These are phyloP conservation scores for Lophotriccus pileatus DNA, from an alignment of 2,797 vertebrate genomes.

Conservation along the genomic window DNA sequence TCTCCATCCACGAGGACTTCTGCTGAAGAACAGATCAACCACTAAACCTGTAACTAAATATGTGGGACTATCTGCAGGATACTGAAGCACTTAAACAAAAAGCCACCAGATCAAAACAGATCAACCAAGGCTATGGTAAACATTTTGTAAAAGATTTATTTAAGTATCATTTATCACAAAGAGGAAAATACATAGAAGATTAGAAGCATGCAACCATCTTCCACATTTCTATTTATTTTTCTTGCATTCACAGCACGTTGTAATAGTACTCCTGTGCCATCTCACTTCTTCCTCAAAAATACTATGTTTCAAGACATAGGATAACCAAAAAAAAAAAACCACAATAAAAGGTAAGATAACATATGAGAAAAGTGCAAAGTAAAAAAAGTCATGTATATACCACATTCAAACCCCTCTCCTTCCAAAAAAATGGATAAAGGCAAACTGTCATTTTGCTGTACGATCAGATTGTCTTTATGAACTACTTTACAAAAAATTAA, in stretches of 20 bases:
- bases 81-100: neutral
- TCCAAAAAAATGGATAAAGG: constrained; percentile 41
- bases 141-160: constrained; percentile 81
- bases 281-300: constrained; percentile 48
- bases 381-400: constrained; percentile 47
- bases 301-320: constrained; percentile 46
- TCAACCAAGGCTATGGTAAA: neutral
- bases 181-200: constrained; percentile 70
- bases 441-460: constrained; percentile 66
- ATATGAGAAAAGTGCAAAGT: constrained; percentile 75
- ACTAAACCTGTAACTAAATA: neutral
- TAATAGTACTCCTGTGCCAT: constrained; percentile 49
- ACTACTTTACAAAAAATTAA: constrained; percentile 60
- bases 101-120: neutral
- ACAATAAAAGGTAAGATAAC: constrained; percentile 64
- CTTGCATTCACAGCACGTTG: constrained; percentile 33
- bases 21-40: neutral
- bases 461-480: constrained; percentile 72
- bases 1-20: neutral
- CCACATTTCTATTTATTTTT: constrained; percentile 33
- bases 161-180: constrained; percentile 78
- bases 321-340: constrained; percentile 4
- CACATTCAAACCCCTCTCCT: constrained; percentile 45
- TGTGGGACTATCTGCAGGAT: neutral
- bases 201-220: constrained; percentile 74